Evolutionary conservation across 2,888 invertebrate genomes (phyloP), one percentile per base, ranked within the genome.

Genomic region (Calameuta pallipes): DNA sequence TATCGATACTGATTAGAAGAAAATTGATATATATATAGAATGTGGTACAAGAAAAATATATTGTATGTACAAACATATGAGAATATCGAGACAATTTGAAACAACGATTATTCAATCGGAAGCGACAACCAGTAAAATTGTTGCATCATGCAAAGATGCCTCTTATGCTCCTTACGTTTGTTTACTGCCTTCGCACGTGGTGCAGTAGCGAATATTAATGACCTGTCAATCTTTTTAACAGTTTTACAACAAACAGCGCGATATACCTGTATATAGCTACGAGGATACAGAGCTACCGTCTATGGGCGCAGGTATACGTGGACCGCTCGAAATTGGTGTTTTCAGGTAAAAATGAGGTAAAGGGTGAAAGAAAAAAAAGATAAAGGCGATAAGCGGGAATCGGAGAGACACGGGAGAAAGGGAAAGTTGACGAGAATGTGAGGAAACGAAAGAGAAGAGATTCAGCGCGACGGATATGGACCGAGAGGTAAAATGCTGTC

Each of bases 401-500:
- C 41, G 15, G 33, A 15, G 36, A n/a, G 34, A 33, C 6, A 12
- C 30, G 31, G 31, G 33, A 56, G 73, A 79, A 71, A 34, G 75
- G 73, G 71, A 76, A 70, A 34, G 41, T 77, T 33, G 74, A 69
- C 68, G 84, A 77, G 75, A 69, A 68, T 73, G 75, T 73, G 76
- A 75, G 74, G 74, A 74, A 76, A 73, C 78, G 74, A 79, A 82
- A 76, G 78, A 80, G 78, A 82, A 82, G 78, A 78, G 23, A 56
- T 56, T 9, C 23, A 23, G 23, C 9, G 9, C 56, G 23, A 9
- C 23, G 56, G 23, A 56, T 56, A 23, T 56, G 56, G 56, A 56
- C 56, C 56, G 56, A 56, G 23, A 56, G 56, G 56, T 56, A 80
- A 81, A 83, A 84, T 84, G 84, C 85, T 88, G 89, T 89, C 90